Base-by-base conservation (phyloP, 2,797 vertebrate species). In the Tachyglossus aculeatus region DNA sequence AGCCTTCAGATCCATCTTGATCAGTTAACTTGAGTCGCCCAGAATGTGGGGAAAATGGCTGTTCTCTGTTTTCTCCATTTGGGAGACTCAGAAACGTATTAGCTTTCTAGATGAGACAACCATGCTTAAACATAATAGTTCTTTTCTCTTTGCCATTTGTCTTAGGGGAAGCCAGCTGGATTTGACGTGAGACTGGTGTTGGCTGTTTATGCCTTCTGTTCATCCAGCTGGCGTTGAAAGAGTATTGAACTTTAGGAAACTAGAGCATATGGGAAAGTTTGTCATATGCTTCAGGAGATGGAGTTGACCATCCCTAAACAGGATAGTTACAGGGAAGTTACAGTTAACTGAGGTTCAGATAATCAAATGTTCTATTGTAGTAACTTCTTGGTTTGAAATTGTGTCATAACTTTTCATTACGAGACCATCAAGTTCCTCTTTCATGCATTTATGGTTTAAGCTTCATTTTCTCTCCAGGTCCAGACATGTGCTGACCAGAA, bases 401-500 rank as follows among this genome's bases (percentile, higher is more conserved):
- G 24, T n/a, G 9, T 33, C n/a, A n/a, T n/a, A n/a, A n/a, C n/a
- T n/a, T n/a, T n/a, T n/a, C n/a, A n/a, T n/a, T n/a, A n/a, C n/a
- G n/a, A n/a, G n/a, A 29, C 25, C 14, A 45, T 3, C 4, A 48
- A 29, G 5, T 68, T 87, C 47, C 71, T 66, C 36, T 73, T 79
- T 44, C 29, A 2, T 3, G 22, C 6, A 0, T 56, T 27, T 74
- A 25, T 84, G 8, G 24, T 29, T 63, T 62, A 29, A 68, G 15
- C 71, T 45, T 75, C 67, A 2, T 78, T 89, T 11, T 84, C 18
- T 69, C 84, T 88, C 43, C 77, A 80, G 83, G 82, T 53, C 71
- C 68, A 88, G 87, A 71, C 74, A 90, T 93, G 90, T 94, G 93
- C 88, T 95, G 91, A 93, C 83, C 77, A 92, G 86, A 94, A 88